phyloP scores from a whole-genome alignment of 2,888 invertebrate species.

The Uropetala carovei region DNA sequence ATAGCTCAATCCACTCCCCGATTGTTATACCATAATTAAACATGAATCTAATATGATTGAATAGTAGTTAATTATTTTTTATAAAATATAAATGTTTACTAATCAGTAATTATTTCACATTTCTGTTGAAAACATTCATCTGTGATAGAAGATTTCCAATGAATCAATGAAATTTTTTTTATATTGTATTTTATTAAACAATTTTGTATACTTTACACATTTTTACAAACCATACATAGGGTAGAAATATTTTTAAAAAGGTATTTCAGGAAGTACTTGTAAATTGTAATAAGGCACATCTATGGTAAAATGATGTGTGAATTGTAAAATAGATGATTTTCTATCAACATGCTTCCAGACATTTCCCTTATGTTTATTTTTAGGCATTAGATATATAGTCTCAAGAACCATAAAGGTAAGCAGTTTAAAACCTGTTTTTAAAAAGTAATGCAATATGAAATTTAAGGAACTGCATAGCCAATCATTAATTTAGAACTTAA shows the following conservation, averaged over 20 bases:
- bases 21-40: not conserved
- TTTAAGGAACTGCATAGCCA: not conserved
- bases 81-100: not conserved
- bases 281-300: not conserved
- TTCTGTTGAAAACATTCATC: not conserved
- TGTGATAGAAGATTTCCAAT: not conserved
- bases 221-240: slow-evolving; percentile 25
- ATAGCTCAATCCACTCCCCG: no score
- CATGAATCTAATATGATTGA: not conserved
- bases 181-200: not conserved
- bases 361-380: not conserved
- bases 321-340: not conserved
- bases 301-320: not conserved
- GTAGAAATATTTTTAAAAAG: not conserved
- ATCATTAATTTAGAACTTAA: slow-evolving; percentile 10
- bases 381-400: not conserved
- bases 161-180: not conserved
- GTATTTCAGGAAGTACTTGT: not conserved
- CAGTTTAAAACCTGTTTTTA: not conserved
- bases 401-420: not conserved
- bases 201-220: slow-evolving; percentile 33
- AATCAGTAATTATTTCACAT: not conserved
- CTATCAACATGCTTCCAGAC: not conserved
- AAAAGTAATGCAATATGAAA: not conserved
- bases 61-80: not conserved